A percentile compares a stretch with the other conserved stretches of the same genome.
Conservation (phyloP, 2,797 vertebrate species). For the Sebastes aleutianus region DNA sequence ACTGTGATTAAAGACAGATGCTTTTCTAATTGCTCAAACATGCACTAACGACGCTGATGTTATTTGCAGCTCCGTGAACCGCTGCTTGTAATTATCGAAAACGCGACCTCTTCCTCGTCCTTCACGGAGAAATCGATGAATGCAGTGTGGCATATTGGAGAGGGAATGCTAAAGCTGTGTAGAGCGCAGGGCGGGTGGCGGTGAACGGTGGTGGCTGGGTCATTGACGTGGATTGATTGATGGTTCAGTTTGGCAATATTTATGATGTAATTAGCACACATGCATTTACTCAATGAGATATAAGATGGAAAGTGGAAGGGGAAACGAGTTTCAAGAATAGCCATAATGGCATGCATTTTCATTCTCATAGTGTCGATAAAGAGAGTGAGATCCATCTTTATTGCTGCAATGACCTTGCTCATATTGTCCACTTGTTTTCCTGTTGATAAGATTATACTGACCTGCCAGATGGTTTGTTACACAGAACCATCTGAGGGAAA, state of each 20-base stretch:
- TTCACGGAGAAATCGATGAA: slow-evolving; percentile 46
- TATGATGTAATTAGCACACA: slow-evolving; percentile 1
- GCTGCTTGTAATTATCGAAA: slow-evolving; percentile 65
- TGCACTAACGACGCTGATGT: slow-evolving; percentile 57
- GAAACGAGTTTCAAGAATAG: not conserved
- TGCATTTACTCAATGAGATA: not conserved
- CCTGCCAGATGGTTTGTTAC: not conserved
- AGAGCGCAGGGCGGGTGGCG: not conserved
- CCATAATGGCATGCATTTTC: not conserved
- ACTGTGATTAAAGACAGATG: slow-evolving; percentile 57
- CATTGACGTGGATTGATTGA: slow-evolving; percentile 16
- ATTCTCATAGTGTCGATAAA: not conserved
- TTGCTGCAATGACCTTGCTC: not conserved
- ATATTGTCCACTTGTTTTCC: not conserved
- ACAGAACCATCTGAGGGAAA: not conserved
- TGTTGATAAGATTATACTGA: not conserved
- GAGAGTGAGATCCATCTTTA: not conserved
- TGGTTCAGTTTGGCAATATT: not conserved
- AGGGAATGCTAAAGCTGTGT: not conserved
- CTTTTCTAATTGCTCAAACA: slow-evolving; percentile 63
- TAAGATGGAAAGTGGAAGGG: not conserved
- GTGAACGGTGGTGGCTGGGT: not conserved
- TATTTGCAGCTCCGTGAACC: slow-evolving; percentile 60
- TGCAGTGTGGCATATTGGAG: slow-evolving; percentile 22
- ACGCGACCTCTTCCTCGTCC: slow-evolving; percentile 57